Percentiles rank a stretch among this genome's conserved stretches.
phyloP scores from a whole-genome alignment of 2,888 invertebrate genomes.

The Ephialtes manifestator region DNA sequence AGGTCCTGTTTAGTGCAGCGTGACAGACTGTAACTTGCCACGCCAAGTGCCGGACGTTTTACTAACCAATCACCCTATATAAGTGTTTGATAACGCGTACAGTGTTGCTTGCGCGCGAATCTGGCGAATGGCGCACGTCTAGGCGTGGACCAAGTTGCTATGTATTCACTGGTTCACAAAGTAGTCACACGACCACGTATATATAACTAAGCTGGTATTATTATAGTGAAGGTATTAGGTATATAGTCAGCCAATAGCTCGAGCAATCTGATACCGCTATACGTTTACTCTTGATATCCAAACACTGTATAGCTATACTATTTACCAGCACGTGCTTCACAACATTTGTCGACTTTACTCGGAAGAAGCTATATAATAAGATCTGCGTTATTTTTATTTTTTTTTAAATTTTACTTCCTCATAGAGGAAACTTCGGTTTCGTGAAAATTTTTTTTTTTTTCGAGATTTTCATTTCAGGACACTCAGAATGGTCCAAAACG shows the following conservation, averaged over 20 bases:
- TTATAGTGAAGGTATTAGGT: constrained; percentile 35
- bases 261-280: constrained; percentile 59
- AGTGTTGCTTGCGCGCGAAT: constrained; percentile 8
- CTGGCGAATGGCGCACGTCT: constrained; percentile 76
- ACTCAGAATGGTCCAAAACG: no score
- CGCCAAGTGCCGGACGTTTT: constrained; percentile 40
- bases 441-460: no score
- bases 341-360: constrained; percentile 6
- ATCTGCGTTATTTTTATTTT: neutral
- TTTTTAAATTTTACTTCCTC: no score
- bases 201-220: constrained; percentile 16
- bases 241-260: constrained; percentile 40
- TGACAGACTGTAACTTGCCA: constrained; percentile 50
- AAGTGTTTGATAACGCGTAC: constrained; percentile 35
- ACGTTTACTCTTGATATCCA: constrained; percentile 7
- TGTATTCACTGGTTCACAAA: constrained; percentile 6
- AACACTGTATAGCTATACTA: neutral
- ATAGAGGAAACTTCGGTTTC: no score
- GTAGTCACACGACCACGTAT: neutral
- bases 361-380: neutral
- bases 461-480: no score
- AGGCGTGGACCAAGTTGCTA: constrained; percentile 77
- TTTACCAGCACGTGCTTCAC: constrained; percentile 46
- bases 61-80: constrained; percentile 61
- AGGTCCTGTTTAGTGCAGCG: constrained; percentile 59